A percentile compares a stretch with the other conserved stretches of the same genome.
Conservation (phyloP, 2,888 invertebrate genomes). For the Ditula angustiorana region DNA sequence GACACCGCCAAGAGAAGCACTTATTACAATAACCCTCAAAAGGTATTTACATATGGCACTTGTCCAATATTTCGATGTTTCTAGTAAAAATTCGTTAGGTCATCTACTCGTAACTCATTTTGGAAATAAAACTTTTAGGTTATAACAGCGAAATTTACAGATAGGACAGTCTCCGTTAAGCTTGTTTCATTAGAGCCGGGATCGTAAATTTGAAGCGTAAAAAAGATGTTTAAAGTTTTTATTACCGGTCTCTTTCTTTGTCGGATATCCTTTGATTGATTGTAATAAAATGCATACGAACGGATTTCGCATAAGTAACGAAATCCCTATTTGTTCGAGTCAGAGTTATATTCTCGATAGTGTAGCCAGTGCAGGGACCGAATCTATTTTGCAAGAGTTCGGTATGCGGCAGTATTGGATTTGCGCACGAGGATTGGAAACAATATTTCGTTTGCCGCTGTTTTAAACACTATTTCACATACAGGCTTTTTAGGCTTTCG, state of each 20-base stretch:
- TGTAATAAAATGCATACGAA: conserved; percentile 19
- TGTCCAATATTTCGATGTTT: conserved; percentile 23
- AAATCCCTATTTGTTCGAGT: conserved; percentile 1
- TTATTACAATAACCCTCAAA: conserved; percentile 17
- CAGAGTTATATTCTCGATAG: conserved; percentile 17
- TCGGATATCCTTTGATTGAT: background rate
- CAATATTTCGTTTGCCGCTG: conserved; percentile 15
- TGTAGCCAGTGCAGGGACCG: conserved; percentile 15
- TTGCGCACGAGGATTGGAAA: conserved; percentile 25
- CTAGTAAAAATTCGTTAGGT: conserved; percentile 5
- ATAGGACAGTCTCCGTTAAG: conserved; percentile 29
- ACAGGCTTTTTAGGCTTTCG: background rate
- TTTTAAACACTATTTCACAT: background rate
- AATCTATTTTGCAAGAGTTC: conserved; percentile 21
- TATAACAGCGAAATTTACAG: background rate
- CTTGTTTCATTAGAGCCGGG: conserved; percentile 38
- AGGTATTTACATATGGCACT: conserved; percentile 32
- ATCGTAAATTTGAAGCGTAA: conserved; percentile 40
- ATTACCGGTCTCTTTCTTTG: conserved; percentile 20
- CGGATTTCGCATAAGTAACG: conserved; percentile 5
- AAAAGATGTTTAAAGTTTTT: conserved; percentile 36
- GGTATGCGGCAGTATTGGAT: conserved; percentile 26
- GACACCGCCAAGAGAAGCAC: background rate
- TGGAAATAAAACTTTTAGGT: conserved; percentile 1
- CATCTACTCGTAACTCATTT: background rate